Evolutionary conservation across 2,888 invertebrate species (phyloP), one percentile per base, ranked within the genome.

Genomic region (Halictus quadricinctus): DNA sequence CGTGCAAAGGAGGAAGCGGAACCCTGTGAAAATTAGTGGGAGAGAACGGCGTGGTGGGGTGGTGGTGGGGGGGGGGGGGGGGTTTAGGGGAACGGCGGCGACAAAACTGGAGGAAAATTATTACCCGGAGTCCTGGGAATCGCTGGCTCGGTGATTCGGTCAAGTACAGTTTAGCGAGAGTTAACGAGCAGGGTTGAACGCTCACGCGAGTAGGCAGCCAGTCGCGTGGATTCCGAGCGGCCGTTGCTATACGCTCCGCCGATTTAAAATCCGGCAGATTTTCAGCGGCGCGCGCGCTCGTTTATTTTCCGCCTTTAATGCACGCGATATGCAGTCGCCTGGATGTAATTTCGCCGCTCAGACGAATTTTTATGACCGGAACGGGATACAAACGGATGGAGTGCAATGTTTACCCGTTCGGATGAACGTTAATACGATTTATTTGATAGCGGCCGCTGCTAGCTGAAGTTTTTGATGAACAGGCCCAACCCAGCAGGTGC

Each of bases 91-190:
- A 25, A 25, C 15, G 64, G 18, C 25, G 69, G 60, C 74, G 72
- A 73, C 66, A 70, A 41, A 75, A 77, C 54, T 25, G 82, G 66
- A 60, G 25, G 69, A 79, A 79, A 81, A 77, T 76, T 66, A 83
- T 82, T 86, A 76, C 74, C 50, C 29, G 21, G 50, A n/a, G 70
- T 41, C 21, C 48, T 21, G 41, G 66, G 74, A 72, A 85, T 76
- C 76, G 81, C 54, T 73, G 77, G 64, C 66, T 80, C 81, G 87
- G 74, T 78, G 86, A 87, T 81, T 87, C 84, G 83, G 87, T 87
- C 87, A 84, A 87, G 87, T 87, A 83, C 84, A 83, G 83, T 87
- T 87, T 81, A 76, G 77, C 87, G 60, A 72, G 70, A 77, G 81
- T 77, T 87, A 85, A 86, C 85, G 85, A 82, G 85, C 81, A 74